These are phyloP conservation scores for Pterocles burchelli DNA, from an alignment of 2,113 vertebrate species.

Conservation along the genomic window DNA sequence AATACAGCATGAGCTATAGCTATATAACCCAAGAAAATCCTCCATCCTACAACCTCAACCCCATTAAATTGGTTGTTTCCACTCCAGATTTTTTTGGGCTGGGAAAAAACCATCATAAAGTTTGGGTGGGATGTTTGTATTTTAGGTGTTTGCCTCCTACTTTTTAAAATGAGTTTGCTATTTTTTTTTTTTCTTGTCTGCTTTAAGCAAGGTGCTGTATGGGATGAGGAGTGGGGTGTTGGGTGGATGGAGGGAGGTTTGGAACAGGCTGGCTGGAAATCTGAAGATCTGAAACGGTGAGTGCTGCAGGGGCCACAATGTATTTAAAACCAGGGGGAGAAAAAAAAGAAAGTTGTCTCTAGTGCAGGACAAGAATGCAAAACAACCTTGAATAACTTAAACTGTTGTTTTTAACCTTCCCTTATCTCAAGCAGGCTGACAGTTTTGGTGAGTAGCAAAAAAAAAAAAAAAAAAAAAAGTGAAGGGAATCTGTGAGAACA, in stretches of 20 bases:
- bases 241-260: background rate
- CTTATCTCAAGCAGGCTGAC: slow-evolving; percentile 82
- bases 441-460: slow-evolving; percentile 78
- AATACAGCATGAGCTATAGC: slow-evolving; percentile 53
- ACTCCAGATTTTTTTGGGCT: background rate
- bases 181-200: background rate
- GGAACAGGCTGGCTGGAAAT: background rate
- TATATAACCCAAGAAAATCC: slow-evolving; percentile 36
- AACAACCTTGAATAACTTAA: slow-evolving; percentile 92
- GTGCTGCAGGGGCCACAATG: slow-evolving; percentile 42
- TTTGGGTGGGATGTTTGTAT: slow-evolving; percentile 14
- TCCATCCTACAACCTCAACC: background rate
- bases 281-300: slow-evolving; percentile 41
- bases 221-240: background rate
- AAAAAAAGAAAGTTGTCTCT: slow-evolving; percentile 69
- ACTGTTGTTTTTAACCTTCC: slow-evolving; percentile 84
- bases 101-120: background rate
- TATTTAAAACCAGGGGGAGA: slow-evolving; percentile 53
- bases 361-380: slow-evolving; percentile 82
- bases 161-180: background rate
- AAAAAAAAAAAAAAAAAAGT: slow-evolving; percentile 74
- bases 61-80: background rate
- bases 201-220: background rate
- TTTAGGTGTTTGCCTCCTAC: background rate
- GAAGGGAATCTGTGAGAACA: slow-evolving; percentile 82